Evolutionary conservation across 2,797 vertebrate species (phyloP), one percentile per base, ranked within the genome.

Genomic region (Odontamblyopus rebecca): DNA sequence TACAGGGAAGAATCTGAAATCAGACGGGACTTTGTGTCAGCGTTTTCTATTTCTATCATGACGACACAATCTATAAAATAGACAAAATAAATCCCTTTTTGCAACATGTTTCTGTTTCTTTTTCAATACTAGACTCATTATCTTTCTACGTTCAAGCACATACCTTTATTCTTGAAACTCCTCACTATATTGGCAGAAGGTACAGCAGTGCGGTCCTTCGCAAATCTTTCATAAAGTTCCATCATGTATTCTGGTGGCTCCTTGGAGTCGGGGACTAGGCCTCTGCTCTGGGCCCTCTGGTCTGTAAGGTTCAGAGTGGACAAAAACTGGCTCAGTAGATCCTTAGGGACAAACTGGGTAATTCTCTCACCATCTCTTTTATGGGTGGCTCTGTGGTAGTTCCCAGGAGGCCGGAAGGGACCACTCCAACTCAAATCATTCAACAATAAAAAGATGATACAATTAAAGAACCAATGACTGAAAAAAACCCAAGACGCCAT

Each of bases 81-180:
- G 53, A 54, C 53, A 23, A 54, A 54, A 19, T 9, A 54, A 23
- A 26, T 26, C 3, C 26, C 8, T 26, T 54, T 26, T 56, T 51
- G 18, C 13, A 51, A 51, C 15, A 51, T 23, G 19, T 11, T 26
- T 26, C 9, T 30, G 59, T 61, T 61, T 29, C 4, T 19, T 11
- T 35, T 19, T 7, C 29, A 62, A 32, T n/a, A 38, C 5, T 9
- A n/a, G 2, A 32, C 53, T 19, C 35, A 9, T 23, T 35, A 16
- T 61, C 29, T 38, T 44, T 18, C 61, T 44, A 57, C 0, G 67
- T 51, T 65, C 69, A 63, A 69, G 26, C 63, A 38, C 57, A 86
- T 95, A 99, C 97, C 97, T 96, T 98, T 94, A 0, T 97, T 98
- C 89, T 95, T 95, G 94, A 97, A 98, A 89, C 97, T 97, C 78